Base-by-base conservation (phyloP, 1,140 invertebrate genomes). In the Plutomurus gul region DNA sequence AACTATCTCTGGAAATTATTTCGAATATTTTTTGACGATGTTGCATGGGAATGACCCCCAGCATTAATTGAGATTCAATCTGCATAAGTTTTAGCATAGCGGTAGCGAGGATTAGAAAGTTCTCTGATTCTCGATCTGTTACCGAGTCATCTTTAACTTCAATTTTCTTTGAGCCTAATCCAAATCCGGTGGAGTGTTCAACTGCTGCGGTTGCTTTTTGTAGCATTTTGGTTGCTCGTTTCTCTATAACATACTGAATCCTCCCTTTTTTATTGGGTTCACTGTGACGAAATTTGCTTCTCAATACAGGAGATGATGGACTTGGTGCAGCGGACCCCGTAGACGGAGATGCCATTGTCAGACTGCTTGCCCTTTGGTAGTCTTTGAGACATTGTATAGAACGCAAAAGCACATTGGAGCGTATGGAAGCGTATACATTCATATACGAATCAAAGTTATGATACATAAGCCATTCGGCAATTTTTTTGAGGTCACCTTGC, bases 21-120 rank as follows among this genome's bases (percentile, higher is more conserved):
- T 96, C 93, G 84, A 97, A 94, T 0, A 97, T 93, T 80, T 93
- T 90, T 43, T 92, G 91, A 84, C 95, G 92, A 81, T 94, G 90
- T 33, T 92, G 90, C 46, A 90, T 87, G 16, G 95, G 93, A 84
- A 98, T 92, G 33, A 99, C 93, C 16, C 93, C 92, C 16, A 92
- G 89, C 88, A 97, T 92, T 18, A 96, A 86, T 71, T 91, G 89
- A 33, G 93, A 90, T 86, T 99, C 96, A 84, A 92, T 92, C 85
- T 96, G 93, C 88, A 97, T 94, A 4, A 98, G 88, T 80, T 94
- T 92, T 56, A 94, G 92, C n/a, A 98, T 87, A 7, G 93, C 95
- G 37, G 94, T 92, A 0, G 96, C 91, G 82, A 93, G 90, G n/a
- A 93, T 90, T 75, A 96, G 87, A 87, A 95, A 96, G 84, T 94